Conservation (phyloP, 2,113 vertebrate species). For the Oreochromis aureus region DNA sequence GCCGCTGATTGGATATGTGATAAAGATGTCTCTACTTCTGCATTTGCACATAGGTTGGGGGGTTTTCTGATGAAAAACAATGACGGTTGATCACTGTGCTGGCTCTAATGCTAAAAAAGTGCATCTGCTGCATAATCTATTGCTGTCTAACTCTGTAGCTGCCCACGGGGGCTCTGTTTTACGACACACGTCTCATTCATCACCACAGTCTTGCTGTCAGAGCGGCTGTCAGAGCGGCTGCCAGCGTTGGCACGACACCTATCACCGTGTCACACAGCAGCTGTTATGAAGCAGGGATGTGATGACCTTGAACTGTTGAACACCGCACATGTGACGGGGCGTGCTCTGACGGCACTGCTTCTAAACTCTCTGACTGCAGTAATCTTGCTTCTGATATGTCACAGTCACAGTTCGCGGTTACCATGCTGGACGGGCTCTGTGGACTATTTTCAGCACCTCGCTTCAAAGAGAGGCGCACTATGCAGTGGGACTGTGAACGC, state of each 20-base stretch:
- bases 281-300: neutral
- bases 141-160: neutral
- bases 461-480: neutral
- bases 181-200: neutral
- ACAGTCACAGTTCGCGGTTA: neutral
- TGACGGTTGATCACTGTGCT: neutral
- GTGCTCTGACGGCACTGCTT: neutral
- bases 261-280: neutral
- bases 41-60: neutral
- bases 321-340: neutral
- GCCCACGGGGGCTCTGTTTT: neutral
- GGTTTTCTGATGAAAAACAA: neutral
- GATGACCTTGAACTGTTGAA: neutral
- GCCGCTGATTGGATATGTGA: neutral
- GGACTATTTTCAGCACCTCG: conserved; percentile 26
- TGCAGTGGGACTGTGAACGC: neutral
- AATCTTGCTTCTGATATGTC: neutral
- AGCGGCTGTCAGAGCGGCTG: neutral
- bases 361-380: conserved; percentile 10
- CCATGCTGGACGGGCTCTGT: neutral
- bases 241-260: neutral
- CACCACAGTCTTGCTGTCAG: neutral
- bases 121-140: neutral
- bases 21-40: neutral
- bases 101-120: neutral